A percentile compares a stretch with the other conserved stretches of the same genome.
Evolutionary conservation across 1,140 invertebrate genomes (phyloP).

Genomic region (Neocloeon triangulifer): DNA sequence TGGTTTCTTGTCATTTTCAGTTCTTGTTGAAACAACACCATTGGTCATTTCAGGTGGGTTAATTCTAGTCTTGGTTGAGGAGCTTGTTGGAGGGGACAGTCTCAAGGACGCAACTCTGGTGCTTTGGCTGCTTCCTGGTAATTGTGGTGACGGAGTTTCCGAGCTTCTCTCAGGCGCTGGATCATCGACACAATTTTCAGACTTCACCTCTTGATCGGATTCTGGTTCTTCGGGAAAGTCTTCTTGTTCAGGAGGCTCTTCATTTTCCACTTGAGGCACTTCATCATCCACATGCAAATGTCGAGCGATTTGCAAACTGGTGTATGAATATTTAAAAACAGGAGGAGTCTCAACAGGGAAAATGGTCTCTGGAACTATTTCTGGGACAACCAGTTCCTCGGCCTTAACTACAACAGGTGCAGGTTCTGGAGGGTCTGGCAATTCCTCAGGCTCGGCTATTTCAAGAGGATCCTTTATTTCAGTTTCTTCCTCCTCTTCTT

Average conservation of each 20-base stretch:
- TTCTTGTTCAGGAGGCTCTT: constrained; percentile 4
- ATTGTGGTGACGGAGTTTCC: no score
- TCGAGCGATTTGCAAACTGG: background rate
- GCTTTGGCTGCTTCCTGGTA: no score
- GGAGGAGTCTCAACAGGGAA: background rate
- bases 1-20: no score
- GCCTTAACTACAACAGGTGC: no score
- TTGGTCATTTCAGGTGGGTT: no score
- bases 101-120: no score
- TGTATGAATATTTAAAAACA: background rate
- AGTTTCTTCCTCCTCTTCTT: constrained; percentile 1
- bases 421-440: background rate
- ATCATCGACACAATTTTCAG: no score
- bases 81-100: no score
- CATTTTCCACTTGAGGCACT: constrained; percentile 3
- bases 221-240: background rate
- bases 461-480: constrained; percentile 2
- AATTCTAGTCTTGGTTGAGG: no score
- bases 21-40: no score
- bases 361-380: background rate
- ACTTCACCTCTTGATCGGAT: constrained; percentile 3
- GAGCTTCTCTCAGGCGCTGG: no score
- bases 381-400: background rate
- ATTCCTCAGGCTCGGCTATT: background rate
- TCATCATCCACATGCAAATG: constrained; percentile 1